Evolutionary conservation across 2,113 vertebrate genomes (phyloP).

Genomic region (Bubalus kerabau): DNA sequence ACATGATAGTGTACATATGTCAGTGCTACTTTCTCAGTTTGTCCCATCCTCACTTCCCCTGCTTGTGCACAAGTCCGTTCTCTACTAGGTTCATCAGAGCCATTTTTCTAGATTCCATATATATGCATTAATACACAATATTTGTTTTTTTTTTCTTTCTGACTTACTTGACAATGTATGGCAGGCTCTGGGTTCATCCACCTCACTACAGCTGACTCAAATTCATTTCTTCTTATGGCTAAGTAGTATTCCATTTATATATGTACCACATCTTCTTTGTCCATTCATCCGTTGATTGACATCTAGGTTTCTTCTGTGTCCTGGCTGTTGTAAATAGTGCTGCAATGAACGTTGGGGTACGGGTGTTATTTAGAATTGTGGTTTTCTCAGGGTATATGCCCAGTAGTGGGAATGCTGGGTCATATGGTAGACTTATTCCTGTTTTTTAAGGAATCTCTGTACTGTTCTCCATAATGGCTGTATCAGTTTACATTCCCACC

Average conservation of each 20-base stretch:
- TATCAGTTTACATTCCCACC: neutral
- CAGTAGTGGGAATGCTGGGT: neutral
- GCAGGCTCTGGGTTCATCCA: neutral
- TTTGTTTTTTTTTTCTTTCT: neutral
- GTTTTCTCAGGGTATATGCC: neutral
- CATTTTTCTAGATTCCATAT: neutral
- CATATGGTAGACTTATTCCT: neutral
- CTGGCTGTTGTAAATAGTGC: neutral
- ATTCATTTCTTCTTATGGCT: neutral
- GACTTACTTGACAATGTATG: neutral
- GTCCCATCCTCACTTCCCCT: neutral
- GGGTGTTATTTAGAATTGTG: neutral
- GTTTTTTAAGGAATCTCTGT: neutral
- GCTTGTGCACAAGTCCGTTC: neutral
- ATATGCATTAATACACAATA: neutral
- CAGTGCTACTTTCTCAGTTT: neutral
- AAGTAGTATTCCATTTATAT: neutral
- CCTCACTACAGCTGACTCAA: neutral
- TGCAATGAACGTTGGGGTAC: accelerated
- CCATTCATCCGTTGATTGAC: neutral
- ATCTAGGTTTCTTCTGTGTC: neutral
- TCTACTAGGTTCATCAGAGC: neutral
- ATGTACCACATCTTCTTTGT: neutral
- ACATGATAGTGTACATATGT: accelerated
- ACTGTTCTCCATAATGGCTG: neutral